Evolutionary conservation across 2,113 vertebrate species (phyloP).

Genomic region (Cyphomyrus discorhynchus): DNA sequence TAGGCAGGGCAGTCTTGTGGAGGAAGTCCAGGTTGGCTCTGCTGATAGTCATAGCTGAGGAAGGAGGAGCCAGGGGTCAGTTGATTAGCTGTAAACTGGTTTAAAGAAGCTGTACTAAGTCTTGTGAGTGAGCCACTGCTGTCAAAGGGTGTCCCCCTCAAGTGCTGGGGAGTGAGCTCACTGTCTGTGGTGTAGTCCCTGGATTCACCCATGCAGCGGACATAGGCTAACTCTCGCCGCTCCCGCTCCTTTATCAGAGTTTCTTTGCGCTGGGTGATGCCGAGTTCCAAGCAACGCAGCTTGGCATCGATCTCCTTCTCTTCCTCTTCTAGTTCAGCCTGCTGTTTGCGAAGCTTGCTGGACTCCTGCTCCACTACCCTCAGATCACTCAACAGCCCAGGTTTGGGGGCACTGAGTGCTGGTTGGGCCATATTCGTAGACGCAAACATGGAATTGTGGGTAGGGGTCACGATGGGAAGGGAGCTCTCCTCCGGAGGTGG

Average conservation of each 20-base stretch:
- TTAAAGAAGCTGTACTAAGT: conserved; percentile 62
- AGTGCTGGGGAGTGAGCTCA: conserved; percentile 83
- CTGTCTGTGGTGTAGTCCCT: conserved; percentile 93
- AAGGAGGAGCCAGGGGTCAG: conserved; percentile 67
- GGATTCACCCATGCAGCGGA: conserved; percentile 80
- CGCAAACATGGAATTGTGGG: conserved; percentile 77
- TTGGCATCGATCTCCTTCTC: conserved; percentile 98
- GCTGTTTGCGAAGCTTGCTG: conserved; percentile 92
- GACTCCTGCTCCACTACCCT: conserved; percentile 95
- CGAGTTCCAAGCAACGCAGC: conserved; percentile 89
- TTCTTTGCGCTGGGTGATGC: conserved; percentile 93
- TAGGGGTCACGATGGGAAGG: conserved; percentile 75
- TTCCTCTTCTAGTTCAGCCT: conserved; percentile 94
- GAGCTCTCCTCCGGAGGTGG: conserved; percentile 91
- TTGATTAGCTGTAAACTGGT: conserved; percentile 73
- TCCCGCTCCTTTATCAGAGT: conserved; percentile 84
- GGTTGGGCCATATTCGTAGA: conserved; percentile 74
- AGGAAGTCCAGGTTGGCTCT: conserved; percentile 55
- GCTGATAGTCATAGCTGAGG: conserved; percentile 69
- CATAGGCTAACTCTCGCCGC: conserved; percentile 78
- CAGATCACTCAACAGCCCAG: conserved; percentile 87
- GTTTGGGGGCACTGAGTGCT: conserved; percentile 70
- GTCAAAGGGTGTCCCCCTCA: conserved; percentile 70
- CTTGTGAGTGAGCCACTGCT: conserved; percentile 60
- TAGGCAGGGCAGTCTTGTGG: conserved; percentile 61